These are phyloP conservation scores for Caenorhabditis japonica DNA, from an alignment of 2,888 invertebrate genomes.

Conservation along the genomic window DNA sequence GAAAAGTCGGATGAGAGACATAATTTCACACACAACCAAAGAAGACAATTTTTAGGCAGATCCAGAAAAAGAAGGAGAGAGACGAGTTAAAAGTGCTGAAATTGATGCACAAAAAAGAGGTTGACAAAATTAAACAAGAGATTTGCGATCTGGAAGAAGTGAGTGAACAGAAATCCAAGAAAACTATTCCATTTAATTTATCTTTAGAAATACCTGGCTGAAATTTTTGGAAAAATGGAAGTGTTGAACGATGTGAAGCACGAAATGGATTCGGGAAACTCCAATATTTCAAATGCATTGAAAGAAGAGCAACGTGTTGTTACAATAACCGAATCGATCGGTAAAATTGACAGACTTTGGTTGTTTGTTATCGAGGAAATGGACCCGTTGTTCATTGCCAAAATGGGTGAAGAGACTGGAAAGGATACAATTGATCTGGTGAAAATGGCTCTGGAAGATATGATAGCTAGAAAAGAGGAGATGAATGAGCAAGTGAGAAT, in stretches of 20 bases:
- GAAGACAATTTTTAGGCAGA: background rate
- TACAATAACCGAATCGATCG: background rate
- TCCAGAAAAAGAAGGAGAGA: background rate
- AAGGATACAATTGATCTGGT: background rate
- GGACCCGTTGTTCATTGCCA: background rate
- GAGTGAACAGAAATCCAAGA: background rate
- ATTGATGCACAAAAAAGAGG: background rate
- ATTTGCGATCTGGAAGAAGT: background rate
- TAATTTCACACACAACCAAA: too few species aligned
- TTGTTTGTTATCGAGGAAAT: background rate
- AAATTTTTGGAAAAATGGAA: background rate
- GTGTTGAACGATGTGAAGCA: background rate
- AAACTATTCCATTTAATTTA: too few species aligned
- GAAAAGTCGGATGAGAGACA: too few species aligned
- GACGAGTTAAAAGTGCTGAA: background rate
- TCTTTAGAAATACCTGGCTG: background rate
- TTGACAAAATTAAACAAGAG: background rate
- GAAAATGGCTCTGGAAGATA: background rate
- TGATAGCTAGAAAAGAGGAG: background rate
- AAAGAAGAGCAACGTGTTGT: background rate
- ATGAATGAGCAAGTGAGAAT: background rate
- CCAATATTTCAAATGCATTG: background rate
- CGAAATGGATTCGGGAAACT: background rate
- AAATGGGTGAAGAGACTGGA: background rate
- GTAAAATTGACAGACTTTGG: slow-evolving; percentile 1